These are phyloP conservation scores for Oxystoma pomonae DNA, from an alignment of 2,888 invertebrate genomes.

Conservation along the genomic window DNA sequence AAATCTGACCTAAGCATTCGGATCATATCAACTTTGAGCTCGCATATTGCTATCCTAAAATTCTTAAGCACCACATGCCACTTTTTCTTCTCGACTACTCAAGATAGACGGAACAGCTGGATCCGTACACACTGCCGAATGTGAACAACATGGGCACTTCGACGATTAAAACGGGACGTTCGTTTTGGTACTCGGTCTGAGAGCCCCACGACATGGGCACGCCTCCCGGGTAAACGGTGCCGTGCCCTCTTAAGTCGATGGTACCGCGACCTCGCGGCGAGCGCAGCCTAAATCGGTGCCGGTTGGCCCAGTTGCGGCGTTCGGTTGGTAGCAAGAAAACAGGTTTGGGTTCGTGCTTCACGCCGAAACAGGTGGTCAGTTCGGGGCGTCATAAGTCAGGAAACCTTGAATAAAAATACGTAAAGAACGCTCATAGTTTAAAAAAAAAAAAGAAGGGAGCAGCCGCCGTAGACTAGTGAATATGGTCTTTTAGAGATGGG, in stretches of 20 bases:
- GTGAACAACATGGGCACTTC: constrained; percentile 62
- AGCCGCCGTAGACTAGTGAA: too few relatives aligned
- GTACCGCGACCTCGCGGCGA: not conserved
- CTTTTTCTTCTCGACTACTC: too few relatives aligned
- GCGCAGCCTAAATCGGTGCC: not conserved
- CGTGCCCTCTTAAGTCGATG: too few relatives aligned
- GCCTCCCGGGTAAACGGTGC: not conserved
- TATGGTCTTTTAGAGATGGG: too few relatives aligned
- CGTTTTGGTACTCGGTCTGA: constrained; percentile 5
- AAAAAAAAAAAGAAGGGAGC: not conserved
- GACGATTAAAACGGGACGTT: constrained; percentile 47
- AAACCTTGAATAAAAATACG: too few relatives aligned
- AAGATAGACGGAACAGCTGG: constrained; percentile 62
- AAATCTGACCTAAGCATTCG: too few relatives aligned
- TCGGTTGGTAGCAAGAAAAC: constrained; percentile 42
- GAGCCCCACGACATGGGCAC: constrained; percentile 27
- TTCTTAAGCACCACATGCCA: too few relatives aligned
- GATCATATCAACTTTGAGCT: too few relatives aligned
- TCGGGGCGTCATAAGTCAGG: constrained; percentile 79
- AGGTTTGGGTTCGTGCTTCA: constrained; percentile 42
- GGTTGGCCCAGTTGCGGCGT: constrained; percentile 20
- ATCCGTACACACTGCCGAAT: constrained; percentile 63
- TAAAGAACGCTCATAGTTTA: too few relatives aligned
- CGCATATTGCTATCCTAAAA: too few relatives aligned
- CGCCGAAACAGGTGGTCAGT: constrained; percentile 45